These are phyloP conservation scores for Cryptophagus acutangulus DNA, from an alignment of 2,888 invertebrate genomes.

Conservation along the genomic window DNA sequence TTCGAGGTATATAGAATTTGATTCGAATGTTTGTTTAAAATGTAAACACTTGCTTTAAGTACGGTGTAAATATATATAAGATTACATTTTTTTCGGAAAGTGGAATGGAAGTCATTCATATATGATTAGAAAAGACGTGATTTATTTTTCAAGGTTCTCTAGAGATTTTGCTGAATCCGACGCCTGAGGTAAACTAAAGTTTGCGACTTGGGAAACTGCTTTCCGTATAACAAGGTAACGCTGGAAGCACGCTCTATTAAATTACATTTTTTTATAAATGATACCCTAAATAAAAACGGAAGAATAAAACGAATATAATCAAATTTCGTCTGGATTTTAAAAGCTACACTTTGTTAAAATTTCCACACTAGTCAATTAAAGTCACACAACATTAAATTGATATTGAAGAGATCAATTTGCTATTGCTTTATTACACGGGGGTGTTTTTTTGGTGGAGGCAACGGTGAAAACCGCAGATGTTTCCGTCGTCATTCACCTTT, in stretches of 20 bases:
- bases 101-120: constrained; percentile 25
- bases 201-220: constrained; percentile 29
- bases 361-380: constrained; percentile 5
- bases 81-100: constrained; percentile 8
- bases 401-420: no score
- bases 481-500: constrained; percentile 36
- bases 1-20: no score
- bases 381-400: constrained; percentile 4
- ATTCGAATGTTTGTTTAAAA: no score
- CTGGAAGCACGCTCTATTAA: constrained; percentile 28
- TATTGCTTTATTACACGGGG: no score
- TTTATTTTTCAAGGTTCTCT: constrained; percentile 29
- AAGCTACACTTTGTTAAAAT: constrained; percentile 1
- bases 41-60: no score
- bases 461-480: constrained; percentile 19
- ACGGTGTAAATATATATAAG: no score
- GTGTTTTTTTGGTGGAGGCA: no score
- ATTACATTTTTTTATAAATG: constrained; percentile 32
- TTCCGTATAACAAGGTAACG: constrained; percentile 31
- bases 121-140: constrained; percentile 30
- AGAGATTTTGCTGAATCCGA: constrained; percentile 24
- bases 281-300: constrained; percentile 26
- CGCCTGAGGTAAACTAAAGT: constrained; percentile 29
- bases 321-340: constrained; percentile 21
- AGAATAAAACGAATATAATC: constrained; percentile 24